Base-by-base conservation (phyloP, 2,888 invertebrate genomes). In the Octonoba sinensis region DNA sequence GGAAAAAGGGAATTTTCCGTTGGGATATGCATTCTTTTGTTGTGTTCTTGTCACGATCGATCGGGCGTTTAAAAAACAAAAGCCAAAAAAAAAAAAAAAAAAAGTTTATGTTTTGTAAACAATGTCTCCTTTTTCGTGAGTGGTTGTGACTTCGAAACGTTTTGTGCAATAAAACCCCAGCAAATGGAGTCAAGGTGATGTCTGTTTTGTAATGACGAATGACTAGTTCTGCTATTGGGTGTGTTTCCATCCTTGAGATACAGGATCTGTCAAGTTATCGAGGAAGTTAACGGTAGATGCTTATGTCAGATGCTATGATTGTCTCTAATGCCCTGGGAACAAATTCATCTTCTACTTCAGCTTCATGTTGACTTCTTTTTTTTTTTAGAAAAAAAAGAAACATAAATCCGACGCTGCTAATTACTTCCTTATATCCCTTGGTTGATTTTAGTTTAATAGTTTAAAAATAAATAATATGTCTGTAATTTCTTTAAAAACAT, bases 201-300 rank as follows among this genome's bases (percentile, higher is more conserved):
- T 60, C 60, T 47, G 13, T 65, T 65, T 16, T 49, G 47, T 62
- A 65, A 47, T 65, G 49, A 49, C 49, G 24, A 18, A 47, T 24
- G 15, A 46, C 44, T 67, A 51, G 56, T 67, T 57, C 44, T 62
- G 36, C 62, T 16, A 62, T 64, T 65, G 77, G 77, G 79, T 79
- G 72, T 79, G 73, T 67, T 76, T n/a, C 56, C 73, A 79, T 56
- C 79, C 72, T 79, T 72, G 59, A 67, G 27, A 57, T 67, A 64
- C 77, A 57, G 64, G 71, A 71, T 75, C 36, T 27, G 67, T 67
- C 67, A 54, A 36, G 49, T 24, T 47, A 65, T 66, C 13, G 49
- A 77, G 77, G 71, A 71, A 71, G 70, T 77, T 60, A 65, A 65
- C 65, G 47, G 65, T 65, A 65, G 65, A 65, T 49, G 24, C 24